Base-by-base conservation (phyloP, 1,140 invertebrate genomes). In the Brachionus manjavacas region DNA sequence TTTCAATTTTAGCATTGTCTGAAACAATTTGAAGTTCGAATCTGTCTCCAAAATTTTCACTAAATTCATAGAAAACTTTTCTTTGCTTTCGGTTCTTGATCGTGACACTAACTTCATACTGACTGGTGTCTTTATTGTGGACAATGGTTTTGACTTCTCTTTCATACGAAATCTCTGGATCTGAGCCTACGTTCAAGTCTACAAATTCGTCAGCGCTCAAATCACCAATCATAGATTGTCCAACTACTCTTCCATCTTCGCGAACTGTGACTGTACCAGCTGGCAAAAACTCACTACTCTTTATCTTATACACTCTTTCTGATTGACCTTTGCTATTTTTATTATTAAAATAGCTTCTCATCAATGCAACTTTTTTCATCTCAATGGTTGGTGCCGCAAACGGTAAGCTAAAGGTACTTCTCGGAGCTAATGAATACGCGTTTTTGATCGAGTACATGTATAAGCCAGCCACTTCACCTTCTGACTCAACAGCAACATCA, bases 171-270 rank as follows among this genome's bases (percentile, higher is more conserved):
- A 79, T 25, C 14, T 79, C 76, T n/a, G 76, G 76, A 39, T 79
- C 76, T 4, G 28, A 35, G 14, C 76, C 76, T 14, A 55, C 49
- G 60, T 25, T 35, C 35, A 79, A 60, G 20, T 79, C 76, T 16
- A n/a, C 49, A 35, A 60, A 31, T 60, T 79, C 76, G 41, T 55
- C 76, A 35, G 25, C 49, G 8, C 39, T 39, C 11, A 79, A 39
- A 79, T 79, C 28, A 35, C n/a, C 12, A 31, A 60, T 60, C 28
- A 28, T 39, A n/a, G 76, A 55, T 60, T 79, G 76, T 35, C 76
- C 76, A 35, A 79, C 76, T 20, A 79, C 76, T 31, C 76, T 23
- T 6, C 76, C 76, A 79, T 79, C 76, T 79, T 79, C 76, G 12
- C 76, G 46, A 31, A 79, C 76, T 35, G 76, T 79, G 1, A 79